These are phyloP conservation scores for Luperina nickerlii DNA, from an alignment of 2,888 invertebrate genomes.

Conservation along the genomic window DNA sequence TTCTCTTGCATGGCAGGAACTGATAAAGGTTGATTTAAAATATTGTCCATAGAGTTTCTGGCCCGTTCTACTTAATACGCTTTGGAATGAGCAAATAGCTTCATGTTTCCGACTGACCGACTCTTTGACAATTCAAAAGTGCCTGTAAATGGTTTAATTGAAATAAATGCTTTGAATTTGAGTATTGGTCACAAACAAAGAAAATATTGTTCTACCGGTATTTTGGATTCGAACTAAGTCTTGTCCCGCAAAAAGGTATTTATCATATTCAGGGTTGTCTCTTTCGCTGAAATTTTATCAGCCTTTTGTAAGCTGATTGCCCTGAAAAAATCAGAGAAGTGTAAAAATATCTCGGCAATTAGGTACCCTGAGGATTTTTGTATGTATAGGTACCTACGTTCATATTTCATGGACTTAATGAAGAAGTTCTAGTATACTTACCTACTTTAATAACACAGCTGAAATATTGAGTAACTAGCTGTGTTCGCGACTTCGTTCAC, in stretches of 20 bases:
- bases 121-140: neutral
- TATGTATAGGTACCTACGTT: neutral
- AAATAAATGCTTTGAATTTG: neutral
- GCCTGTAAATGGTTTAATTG: neutral
- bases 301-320: no score
- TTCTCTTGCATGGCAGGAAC: neutral
- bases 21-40: neutral
- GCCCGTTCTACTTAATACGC: neutral
- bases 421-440: conserved; percentile 24
- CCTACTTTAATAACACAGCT: conserved; percentile 33
- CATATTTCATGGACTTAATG: conserved; percentile 13
- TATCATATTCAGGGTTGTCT: neutral
- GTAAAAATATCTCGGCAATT: neutral
- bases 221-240: no score
- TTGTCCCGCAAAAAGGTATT: neutral
- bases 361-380: neutral
- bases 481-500: no score
- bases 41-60: neutral
- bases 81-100: neutral
- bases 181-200: neutral
- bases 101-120: no score
- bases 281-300: neutral
- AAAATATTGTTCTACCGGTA: neutral
- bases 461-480: conserved; percentile 37
- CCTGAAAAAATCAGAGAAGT: neutral